Evolutionary conservation across 2,888 invertebrate genomes (phyloP), one percentile per base, ranked within the genome.

Genomic region (Ptychoptera contaminata): DNA sequence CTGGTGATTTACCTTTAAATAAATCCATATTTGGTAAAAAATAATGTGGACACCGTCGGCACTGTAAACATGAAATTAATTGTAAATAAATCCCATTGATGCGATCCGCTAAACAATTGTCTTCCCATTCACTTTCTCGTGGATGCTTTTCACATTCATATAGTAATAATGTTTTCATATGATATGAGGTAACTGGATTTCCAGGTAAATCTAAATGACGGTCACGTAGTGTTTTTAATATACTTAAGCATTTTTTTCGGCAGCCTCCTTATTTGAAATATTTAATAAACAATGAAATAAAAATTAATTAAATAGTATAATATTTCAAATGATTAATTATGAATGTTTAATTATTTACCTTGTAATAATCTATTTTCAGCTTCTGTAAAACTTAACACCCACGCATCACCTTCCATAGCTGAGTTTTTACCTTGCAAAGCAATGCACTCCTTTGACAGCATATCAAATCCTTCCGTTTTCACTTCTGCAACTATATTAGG

Each of bases 111-210:
- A 94, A 76, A 52, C 85, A 86, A 5, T 79, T 75, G 62, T 94
- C 93, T 65, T 91, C 91, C 94, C 94, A 94, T 60, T 94, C 93
- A 56, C 82, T 74, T 63, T 93, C 92, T 47, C 87, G 72, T 1
- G 91, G 91, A 64, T 94, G 94, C 61, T 94, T 94, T 70, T 94
- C 94, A 65, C 94, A 94, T 65, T 94, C 94, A 70, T 91, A 93
- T 50, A 94, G 67, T 45, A 96, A 70, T 45, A 96, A 68, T 8
- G 92, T 92, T 68, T 85, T 85, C 74, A 85, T 77, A 68, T 92
- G 90, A 62, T 93, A 92, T 57, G 85, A 82, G 15, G 86, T 83
- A 47, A 94, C 87, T 0, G 93, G 92, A 60, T 90, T 88, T 1
- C 87, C 83, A 44, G 88, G 78, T 56, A 88, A 59, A 63, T 93